These are phyloP conservation scores for Adelosebastes latens DNA, from an alignment of 2,797 vertebrate species.

Conservation along the genomic window DNA sequence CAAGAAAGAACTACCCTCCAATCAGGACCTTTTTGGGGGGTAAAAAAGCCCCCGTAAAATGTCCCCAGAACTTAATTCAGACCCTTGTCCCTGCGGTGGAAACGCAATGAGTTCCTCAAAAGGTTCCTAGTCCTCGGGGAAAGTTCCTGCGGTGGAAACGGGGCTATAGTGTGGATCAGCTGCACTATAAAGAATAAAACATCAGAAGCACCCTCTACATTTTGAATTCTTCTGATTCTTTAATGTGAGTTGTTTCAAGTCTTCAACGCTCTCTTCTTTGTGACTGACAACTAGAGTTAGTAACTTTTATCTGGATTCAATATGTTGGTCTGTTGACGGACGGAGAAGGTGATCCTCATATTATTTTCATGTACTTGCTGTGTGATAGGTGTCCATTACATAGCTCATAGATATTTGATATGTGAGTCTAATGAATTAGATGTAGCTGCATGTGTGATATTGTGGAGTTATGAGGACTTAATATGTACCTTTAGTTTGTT, in stretches of 20 bases:
- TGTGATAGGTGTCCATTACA: not conserved
- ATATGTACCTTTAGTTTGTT: not conserved
- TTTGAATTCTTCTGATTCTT: not conserved
- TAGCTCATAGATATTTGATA: slow-evolving; percentile 3
- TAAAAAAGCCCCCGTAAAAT: too few species aligned
- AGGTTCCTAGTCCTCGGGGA: too few species aligned
- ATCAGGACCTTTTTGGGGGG: too few species aligned
- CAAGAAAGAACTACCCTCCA: too few species aligned
- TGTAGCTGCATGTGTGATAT: too few species aligned
- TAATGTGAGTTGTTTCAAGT: too few species aligned
- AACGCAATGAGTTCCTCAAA: too few species aligned
- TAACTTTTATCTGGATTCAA: not conserved
- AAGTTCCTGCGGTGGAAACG: too few species aligned
- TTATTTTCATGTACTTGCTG: not conserved
- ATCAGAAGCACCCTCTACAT: not conserved
- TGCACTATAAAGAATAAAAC: too few species aligned
- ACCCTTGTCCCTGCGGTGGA: too few species aligned
- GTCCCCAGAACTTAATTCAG: too few species aligned
- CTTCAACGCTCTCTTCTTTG: not conserved
- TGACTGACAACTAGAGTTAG: not conserved
- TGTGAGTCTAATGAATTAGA: not conserved
- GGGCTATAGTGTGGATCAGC: too few species aligned
- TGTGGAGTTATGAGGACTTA: not conserved
- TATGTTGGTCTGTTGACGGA: not conserved
- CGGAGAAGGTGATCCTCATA: not conserved